Evolutionary conservation across 2,113 vertebrate species (phyloP).

Genomic region (Neogobius melanostomus): DNA sequence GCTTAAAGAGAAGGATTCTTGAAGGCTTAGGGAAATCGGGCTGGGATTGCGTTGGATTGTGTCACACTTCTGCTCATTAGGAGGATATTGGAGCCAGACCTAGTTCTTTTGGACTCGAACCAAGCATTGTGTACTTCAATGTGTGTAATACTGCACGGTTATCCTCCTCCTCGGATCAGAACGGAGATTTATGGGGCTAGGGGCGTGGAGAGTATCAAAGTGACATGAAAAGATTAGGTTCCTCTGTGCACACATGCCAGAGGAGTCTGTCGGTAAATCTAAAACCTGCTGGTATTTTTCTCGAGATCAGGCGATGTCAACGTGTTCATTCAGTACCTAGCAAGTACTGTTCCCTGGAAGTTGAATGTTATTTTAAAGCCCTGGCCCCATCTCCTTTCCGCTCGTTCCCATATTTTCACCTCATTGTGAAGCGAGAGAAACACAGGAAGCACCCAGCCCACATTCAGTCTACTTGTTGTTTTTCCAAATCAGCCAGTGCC

Average conservation of each 20-base stretch:
- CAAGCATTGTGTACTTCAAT: background rate
- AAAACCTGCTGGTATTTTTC: conserved; percentile 9
- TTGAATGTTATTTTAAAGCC: background rate
- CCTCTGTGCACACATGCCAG: conserved; percentile 7
- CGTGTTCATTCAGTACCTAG: background rate
- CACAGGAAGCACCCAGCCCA: conserved; percentile 52
- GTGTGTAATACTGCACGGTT: background rate
- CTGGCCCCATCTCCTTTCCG: conserved; percentile 8
- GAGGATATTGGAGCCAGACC: conserved; percentile 2
- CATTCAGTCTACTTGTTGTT: conserved; percentile 31
- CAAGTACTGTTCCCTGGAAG: background rate
- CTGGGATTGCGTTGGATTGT: background rate
- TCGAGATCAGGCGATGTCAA: background rate
- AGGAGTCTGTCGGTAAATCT: background rate
- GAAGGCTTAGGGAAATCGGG: background rate
- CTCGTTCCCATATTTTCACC: conserved; percentile 34
- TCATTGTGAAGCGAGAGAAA: conserved; percentile 55
- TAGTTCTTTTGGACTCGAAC: background rate
- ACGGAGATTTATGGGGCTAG: conserved; percentile 1
- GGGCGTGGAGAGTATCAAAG: conserved; percentile 14
- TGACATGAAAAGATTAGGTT: conserved; percentile 13
- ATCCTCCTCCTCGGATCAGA: background rate
- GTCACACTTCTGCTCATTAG: conserved; percentile 9
- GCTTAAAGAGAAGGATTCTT: background rate
- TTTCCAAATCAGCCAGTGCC: conserved; percentile 24